These are phyloP conservation scores for Lepetodrilus schrolli DNA, from an alignment of 2,888 invertebrate genomes.

Conservation along the genomic window DNA sequence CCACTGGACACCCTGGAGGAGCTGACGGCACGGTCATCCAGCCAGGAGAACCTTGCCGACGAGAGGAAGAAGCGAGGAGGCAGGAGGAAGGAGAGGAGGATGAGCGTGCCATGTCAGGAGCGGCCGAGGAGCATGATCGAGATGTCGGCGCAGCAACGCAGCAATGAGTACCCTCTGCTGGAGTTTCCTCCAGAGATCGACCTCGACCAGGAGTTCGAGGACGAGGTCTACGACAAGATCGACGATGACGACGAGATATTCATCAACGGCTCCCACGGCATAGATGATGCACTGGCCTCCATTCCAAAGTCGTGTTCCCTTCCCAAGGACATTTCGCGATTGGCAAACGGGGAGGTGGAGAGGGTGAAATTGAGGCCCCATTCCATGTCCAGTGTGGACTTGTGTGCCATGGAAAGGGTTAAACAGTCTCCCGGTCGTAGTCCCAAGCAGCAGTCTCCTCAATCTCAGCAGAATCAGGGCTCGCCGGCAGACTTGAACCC, in stretches of 20 bases:
- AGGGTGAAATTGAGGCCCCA: constrained; percentile 58
- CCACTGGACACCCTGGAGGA: constrained; percentile 51
- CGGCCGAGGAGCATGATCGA: constrained; percentile 25
- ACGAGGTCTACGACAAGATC: neutral
- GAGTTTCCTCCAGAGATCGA: constrained; percentile 20
- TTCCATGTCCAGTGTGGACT: constrained; percentile 60
- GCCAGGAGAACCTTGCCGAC: constrained; percentile 59
- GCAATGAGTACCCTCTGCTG: constrained; percentile 9
- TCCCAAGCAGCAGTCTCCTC: constrained; percentile 11
- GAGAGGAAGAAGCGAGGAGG: constrained; percentile 22
- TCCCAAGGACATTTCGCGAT: constrained; percentile 40
- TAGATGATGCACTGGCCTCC: neutral
- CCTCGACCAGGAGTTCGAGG: neutral
- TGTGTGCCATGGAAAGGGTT: constrained; percentile 40
- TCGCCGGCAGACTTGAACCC: constrained; percentile 51
- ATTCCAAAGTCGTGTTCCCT: constrained; percentile 41
- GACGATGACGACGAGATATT: neutral
- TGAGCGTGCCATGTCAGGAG: constrained; percentile 43
- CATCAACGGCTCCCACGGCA: neutral
- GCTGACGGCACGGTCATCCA: constrained; percentile 52
- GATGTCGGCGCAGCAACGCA: neutral
- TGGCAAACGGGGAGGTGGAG: constrained; percentile 40
- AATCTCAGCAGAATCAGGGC: constrained; percentile 17
- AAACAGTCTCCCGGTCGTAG: constrained; percentile 33
- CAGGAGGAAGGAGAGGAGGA: constrained; percentile 36